These are phyloP conservation scores for Physeter macrocephalus DNA, from an alignment of 2,113 vertebrate genomes.

Conservation along the genomic window DNA sequence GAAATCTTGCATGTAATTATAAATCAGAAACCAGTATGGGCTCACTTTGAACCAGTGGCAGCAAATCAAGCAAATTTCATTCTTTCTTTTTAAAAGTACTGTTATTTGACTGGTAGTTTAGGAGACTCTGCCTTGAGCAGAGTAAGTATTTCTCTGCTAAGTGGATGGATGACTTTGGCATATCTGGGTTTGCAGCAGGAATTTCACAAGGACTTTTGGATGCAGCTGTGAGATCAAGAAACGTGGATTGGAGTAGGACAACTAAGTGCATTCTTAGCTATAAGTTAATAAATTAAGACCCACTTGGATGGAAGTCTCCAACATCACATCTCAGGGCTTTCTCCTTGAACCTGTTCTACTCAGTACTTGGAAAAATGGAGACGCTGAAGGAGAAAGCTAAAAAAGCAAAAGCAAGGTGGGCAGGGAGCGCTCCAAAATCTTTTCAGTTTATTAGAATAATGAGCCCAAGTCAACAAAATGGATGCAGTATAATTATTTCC, in stretches of 20 bases:
- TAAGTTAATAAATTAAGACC: neutral
- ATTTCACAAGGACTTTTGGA: neutral
- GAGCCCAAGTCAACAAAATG: neutral
- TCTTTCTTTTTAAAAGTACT: neutral
- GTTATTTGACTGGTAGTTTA: neutral
- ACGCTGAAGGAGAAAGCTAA: neutral
- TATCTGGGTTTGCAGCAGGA: neutral
- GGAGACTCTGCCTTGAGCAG: neutral
- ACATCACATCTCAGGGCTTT: neutral
- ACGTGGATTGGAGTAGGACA: neutral
- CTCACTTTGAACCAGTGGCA: neutral
- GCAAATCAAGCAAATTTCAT: neutral
- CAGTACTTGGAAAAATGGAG: neutral
- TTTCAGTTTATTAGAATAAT: neutral
- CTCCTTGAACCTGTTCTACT: neutral
- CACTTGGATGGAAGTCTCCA: neutral
- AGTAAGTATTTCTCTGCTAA: neutral
- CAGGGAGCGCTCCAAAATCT: neutral
- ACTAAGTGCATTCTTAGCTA: neutral
- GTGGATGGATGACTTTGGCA: neutral
- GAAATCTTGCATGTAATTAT: constrained; percentile 28
- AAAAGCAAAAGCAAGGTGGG: neutral
- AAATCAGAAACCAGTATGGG: neutral
- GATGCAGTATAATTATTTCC: neutral
- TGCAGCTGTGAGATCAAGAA: neutral